These are phyloP conservation scores for Argentina silus DNA, from an alignment of 2,797 vertebrate species.

Conservation along the genomic window DNA sequence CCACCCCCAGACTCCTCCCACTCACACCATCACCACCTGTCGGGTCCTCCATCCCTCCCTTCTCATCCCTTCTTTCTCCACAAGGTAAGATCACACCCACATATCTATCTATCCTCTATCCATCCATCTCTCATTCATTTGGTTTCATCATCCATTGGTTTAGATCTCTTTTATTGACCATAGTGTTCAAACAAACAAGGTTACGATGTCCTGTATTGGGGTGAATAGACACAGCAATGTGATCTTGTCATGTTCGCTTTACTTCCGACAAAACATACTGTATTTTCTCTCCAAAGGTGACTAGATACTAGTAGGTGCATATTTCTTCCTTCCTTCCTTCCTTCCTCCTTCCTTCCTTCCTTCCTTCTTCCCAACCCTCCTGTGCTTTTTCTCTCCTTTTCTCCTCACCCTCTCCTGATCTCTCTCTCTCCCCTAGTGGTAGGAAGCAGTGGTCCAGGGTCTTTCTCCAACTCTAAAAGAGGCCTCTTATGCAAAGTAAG, in stretches of 20 bases:
- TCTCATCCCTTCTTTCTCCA: conserved; percentile 75
- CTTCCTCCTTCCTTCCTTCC: conserved; percentile 7
- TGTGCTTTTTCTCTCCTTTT: conserved; percentile 54
- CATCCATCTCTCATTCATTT: not conserved
- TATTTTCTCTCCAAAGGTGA: too few species aligned
- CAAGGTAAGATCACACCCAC: conserved; percentile 77
- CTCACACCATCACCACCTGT: conserved; percentile 86
- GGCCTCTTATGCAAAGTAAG: conserved; percentile 68
- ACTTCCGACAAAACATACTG: too few species aligned
- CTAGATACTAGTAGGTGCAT: not conserved
- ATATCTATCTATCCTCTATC: not conserved
- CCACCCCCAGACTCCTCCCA: conserved; percentile 82
- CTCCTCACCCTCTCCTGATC: conserved; percentile 2
- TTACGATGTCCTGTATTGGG: too few species aligned
- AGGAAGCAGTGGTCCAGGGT: conserved; percentile 63
- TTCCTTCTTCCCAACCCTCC: conserved; percentile 43
- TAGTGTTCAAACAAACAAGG: not conserved
- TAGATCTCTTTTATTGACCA: not conserved
- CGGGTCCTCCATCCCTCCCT: conserved; percentile 80
- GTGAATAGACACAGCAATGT: too few species aligned
- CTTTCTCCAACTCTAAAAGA: conserved; percentile 70
- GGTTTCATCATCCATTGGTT: not conserved
- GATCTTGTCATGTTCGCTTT: too few species aligned
- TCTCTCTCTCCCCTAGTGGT: conserved; percentile 50
- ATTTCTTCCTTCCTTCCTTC: conserved; percentile 8